Evolutionary conservation across 2,113 vertebrate species (phyloP).

Genomic region (Zeus faber): DNA sequence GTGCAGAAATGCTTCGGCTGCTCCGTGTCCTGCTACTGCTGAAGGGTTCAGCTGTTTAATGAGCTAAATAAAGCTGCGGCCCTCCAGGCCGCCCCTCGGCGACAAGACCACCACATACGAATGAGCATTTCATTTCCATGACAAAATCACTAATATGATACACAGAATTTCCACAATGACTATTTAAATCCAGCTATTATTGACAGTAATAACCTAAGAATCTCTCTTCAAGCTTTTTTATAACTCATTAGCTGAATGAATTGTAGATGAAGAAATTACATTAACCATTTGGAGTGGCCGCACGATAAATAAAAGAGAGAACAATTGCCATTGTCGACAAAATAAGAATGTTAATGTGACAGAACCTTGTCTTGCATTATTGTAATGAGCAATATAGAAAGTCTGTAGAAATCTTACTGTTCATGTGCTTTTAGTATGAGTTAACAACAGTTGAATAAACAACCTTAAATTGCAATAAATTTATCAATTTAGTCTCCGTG

Average conservation of each 20-base stretch:
- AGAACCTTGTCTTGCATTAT: too few relatives aligned
- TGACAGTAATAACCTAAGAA: slow-evolving; percentile 14
- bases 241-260: slow-evolving; percentile 19
- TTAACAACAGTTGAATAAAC: too few relatives aligned
- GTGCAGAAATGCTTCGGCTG: slow-evolving; percentile 42
- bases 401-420: too few relatives aligned
- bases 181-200: slow-evolving; percentile 28
- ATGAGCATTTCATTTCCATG: slow-evolving; percentile 33
- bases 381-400: too few relatives aligned
- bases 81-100: slow-evolving; percentile 39
- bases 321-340: slow-evolving; percentile 5
- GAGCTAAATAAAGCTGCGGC: slow-evolving; percentile 65
- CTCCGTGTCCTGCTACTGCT: slow-evolving; percentile 32
- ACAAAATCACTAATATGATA: slow-evolving; percentile 29
- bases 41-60: slow-evolving; percentile 68
- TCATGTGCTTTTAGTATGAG: too few relatives aligned
- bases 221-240: slow-evolving; percentile 21
- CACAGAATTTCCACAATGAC: slow-evolving; percentile 27
- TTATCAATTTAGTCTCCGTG: too few relatives aligned
- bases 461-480: background rate
- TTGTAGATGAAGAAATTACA: background rate
- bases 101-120: slow-evolving; percentile 43
- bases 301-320: slow-evolving; percentile 1
- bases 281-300: background rate
- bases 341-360: background rate